These are phyloP conservation scores for Samia ricini DNA, from an alignment of 1,140 invertebrate genomes.

Conservation along the genomic window DNA sequence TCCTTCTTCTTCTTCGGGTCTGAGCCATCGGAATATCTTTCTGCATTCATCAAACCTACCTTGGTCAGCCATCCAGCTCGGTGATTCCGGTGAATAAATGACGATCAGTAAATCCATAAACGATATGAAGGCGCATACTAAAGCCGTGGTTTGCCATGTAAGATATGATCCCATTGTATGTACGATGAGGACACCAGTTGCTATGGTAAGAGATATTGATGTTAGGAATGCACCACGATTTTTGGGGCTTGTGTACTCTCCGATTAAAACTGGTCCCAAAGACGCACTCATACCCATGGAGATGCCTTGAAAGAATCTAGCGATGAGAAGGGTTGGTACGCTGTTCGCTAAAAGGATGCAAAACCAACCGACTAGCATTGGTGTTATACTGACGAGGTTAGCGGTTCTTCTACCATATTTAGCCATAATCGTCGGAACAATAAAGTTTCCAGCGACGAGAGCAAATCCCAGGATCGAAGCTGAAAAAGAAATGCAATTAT, in stretches of 20 bases:
- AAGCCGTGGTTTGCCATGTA: conserved; percentile 34
- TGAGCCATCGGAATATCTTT: conserved; percentile 38
- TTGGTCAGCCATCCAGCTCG: conserved; percentile 41
- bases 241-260: conserved; percentile 44
- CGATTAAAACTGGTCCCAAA: conserved; percentile 40
- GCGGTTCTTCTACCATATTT: conserved; percentile 52
- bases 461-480: conserved; percentile 52
- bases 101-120: conserved; percentile 39
- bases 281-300: conserved; percentile 39
- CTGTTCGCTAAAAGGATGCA: conserved; percentile 41
- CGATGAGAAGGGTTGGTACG: conserved; percentile 29
- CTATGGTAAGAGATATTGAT: conserved; percentile 31
- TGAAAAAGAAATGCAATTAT: conserved; percentile 35
- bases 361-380: conserved; percentile 53
- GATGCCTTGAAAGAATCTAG: conserved; percentile 41
- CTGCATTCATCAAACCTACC: conserved; percentile 37
- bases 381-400: conserved; percentile 43
- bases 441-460: conserved; percentile 48
- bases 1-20: conserved; percentile 39
- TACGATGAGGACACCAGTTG: conserved; percentile 31
- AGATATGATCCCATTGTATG: conserved; percentile 37
- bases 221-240: conserved; percentile 44
- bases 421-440: conserved; percentile 50
- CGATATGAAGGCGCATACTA: conserved; percentile 28
- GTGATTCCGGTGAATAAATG: conserved; percentile 43